Base-by-base conservation (phyloP, 2,888 invertebrate species). In the Nymphalis urticae region DNA sequence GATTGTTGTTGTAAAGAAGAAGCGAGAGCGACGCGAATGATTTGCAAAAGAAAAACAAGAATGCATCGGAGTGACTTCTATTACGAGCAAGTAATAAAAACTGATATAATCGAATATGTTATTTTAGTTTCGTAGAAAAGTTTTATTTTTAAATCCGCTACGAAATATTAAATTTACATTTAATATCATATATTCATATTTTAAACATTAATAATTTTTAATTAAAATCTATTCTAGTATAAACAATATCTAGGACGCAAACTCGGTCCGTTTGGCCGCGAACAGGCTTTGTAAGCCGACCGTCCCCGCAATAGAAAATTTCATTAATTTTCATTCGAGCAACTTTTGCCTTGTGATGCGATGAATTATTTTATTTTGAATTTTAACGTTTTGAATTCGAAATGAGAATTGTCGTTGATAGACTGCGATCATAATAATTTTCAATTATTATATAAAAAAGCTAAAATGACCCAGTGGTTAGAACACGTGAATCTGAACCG, bases 241-340 rank as follows among this genome's bases (percentile, higher is more conserved):
- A 61, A 64, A 32, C 56, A 53, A 19, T 51, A 63, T 68, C 68
- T 4, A 47, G 59, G 48, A 63, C 59, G 59, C 59, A 64, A 56
- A 17, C 68, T 66, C 56, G 36, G 54, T 47, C 53, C 65, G 68
- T 68, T 69, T 70, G 72, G 58, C 61, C 65, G 62, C 72, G 63
- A 63, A 62, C 54, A 58, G 68, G 77, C 82, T 83, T 84, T 85
- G 82, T 82, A 82, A 82, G 73, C 72, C 70, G 73, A 72, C 65
- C 64, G 68, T 69, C 69, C 67, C 66, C 72, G 75, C 64, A 36
- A 53, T 76, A 75, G 80, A 76, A 83, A 86, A 86, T 87, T 89
- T 87, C 87, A 89, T 89, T 89, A 90, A 89, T 87, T 90, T 87
- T 84, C 86, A 87, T 86, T 83, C 81, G 80, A 71, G 73, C 79